These are phyloP conservation scores for Pheosia gnoma DNA, from an alignment of 2,888 invertebrate species.

Conservation along the genomic window DNA sequence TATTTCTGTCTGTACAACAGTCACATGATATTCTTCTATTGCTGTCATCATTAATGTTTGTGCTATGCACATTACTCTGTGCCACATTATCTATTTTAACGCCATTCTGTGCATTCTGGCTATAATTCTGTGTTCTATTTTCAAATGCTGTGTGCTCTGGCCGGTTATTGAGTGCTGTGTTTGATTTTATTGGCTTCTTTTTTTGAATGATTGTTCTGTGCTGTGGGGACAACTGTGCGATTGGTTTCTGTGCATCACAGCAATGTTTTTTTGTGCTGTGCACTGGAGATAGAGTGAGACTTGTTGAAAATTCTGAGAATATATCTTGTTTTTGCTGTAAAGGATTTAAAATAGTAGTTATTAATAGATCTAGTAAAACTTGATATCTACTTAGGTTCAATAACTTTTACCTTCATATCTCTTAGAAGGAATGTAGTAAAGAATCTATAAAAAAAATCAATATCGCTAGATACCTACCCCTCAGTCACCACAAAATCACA, in stretches of 20 bases:
- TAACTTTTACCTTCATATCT: too few relatives aligned
- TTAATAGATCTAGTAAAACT: too few relatives aligned
- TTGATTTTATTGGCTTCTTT: constrained; percentile 28
- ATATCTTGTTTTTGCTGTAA: constrained; percentile 75
- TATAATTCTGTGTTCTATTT: constrained; percentile 17
- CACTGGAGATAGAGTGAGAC: constrained; percentile 44
- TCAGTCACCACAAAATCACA: too few relatives aligned
- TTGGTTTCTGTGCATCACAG: constrained; percentile 45
- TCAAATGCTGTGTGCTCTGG: constrained; percentile 2
- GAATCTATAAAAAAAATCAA: too few relatives aligned
- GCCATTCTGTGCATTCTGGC: constrained; percentile 4
- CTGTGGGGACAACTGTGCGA: constrained; percentile 30
- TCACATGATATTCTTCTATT: constrained; percentile 41
- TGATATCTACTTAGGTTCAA: too few relatives aligned
- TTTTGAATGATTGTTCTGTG: constrained; percentile 17
- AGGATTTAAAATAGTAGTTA: neutral
- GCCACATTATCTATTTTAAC: constrained; percentile 22
- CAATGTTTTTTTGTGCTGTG: constrained; percentile 53
- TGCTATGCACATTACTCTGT: constrained; percentile 11
- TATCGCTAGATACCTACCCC: too few relatives aligned
- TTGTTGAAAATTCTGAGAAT: constrained; percentile 64
- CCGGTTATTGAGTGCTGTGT: constrained; percentile 11
- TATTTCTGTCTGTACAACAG: constrained; percentile 46
- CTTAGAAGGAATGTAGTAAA: too few relatives aligned
- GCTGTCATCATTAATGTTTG: constrained; percentile 4